Evolutionary conservation across 2,797 vertebrate genomes (phyloP).

Genomic region (Distichodus sexfasciatus): DNA sequence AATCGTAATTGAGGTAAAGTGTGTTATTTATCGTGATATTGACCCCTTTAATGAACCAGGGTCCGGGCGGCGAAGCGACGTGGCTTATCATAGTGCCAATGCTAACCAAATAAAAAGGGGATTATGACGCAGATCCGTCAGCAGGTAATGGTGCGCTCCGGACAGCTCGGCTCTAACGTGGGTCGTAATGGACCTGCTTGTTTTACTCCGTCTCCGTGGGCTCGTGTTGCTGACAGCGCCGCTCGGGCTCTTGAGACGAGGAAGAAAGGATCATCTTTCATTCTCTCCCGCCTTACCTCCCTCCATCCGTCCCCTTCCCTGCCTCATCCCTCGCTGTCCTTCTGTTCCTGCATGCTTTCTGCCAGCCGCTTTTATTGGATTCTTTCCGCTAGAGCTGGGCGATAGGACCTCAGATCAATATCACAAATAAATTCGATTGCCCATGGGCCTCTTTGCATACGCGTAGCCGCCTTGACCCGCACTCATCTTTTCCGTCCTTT

Average conservation of each 20-base stretch:
- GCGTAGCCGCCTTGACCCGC: too few relatives aligned
- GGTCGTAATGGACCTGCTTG: slow-evolving; percentile 55
- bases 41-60: slow-evolving; percentile 48
- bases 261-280: slow-evolving; percentile 41
- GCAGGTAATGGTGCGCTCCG: slow-evolving; percentile 54
- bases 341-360: neutral
- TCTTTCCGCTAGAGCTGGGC: neutral
- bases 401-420: too few relatives aligned
- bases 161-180: slow-evolving; percentile 49
- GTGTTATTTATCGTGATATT: slow-evolving; percentile 47
- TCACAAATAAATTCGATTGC: too few relatives aligned
- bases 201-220: slow-evolving; percentile 54
- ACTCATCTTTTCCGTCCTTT: too few relatives aligned
- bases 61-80: slow-evolving; percentile 14
- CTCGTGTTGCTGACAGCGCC: slow-evolving; percentile 48
- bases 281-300: slow-evolving; percentile 18
- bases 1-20: too few relatives aligned
- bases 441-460: too few relatives aligned
- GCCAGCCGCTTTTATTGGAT: neutral
- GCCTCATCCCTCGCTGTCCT: neutral
- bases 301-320: neutral
- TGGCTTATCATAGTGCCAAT: slow-evolving; percentile 31
- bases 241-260: slow-evolving; percentile 55
- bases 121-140: slow-evolving; percentile 49
- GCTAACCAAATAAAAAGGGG: slow-evolving; percentile 53